Evolutionary conservation across 2,113 vertebrate genomes (phyloP).

Genomic region (Trichechus manatus): DNA sequence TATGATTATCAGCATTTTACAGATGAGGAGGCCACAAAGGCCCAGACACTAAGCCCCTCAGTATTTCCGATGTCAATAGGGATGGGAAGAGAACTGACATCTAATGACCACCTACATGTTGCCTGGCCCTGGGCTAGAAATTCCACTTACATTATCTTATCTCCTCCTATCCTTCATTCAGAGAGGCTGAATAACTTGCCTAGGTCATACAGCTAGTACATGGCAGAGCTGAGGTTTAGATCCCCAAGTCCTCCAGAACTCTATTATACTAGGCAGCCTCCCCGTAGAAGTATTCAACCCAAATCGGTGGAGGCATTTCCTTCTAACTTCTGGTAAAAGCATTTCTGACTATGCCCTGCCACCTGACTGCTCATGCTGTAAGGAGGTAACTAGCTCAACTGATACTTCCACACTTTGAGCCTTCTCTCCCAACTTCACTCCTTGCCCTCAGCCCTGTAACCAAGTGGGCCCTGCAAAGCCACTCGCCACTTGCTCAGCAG

Average conservation of each 20-base stretch:
- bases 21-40: slow-evolving; percentile 62
- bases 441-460: neutral
- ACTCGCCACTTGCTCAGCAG: neutral
- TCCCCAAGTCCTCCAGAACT: neutral
- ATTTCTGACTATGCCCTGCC: neutral
- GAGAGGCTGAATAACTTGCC: slow-evolving; percentile 29
- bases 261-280: neutral
- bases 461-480: neutral
- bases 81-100: slow-evolving; percentile 54
- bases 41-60: slow-evolving; percentile 66
- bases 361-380: neutral
- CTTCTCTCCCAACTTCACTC: neutral
- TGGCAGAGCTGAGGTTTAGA: slow-evolving; percentile 4
- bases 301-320: neutral
- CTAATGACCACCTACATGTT: slow-evolving; percentile 30
- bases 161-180: slow-evolving; percentile 42
- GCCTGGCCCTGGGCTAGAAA: slow-evolving; percentile 39
- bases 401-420: neutral
- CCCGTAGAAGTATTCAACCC: neutral
- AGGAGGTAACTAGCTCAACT: neutral
- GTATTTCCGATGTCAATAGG: slow-evolving; percentile 36
- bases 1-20: slow-evolving; percentile 71
- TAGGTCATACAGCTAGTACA: slow-evolving; percentile 39
- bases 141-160: slow-evolving; percentile 29
- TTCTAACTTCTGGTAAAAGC: neutral